Evolutionary conservation across 2,888 invertebrate genomes (phyloP), one percentile per base, ranked within the genome.

Genomic region (Aporophyla lueneburgensis): DNA sequence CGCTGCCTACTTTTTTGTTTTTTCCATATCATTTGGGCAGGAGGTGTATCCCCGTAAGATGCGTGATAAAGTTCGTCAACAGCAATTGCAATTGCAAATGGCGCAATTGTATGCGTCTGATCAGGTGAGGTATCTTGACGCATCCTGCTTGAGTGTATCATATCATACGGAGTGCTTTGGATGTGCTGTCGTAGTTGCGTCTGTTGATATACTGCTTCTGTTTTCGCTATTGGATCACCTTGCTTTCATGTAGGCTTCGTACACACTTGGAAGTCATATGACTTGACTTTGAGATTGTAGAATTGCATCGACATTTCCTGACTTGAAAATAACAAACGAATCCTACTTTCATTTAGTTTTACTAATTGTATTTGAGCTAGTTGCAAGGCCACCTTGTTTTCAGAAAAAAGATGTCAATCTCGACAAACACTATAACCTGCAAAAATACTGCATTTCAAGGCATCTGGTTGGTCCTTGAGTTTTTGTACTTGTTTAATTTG

Each of bases 21-120:
- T 95, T 96, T 96, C 95, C 96, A 96, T 96, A 95, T 97, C 95
- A 95, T 96, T 96, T 96, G 96, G 96, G 97, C 97, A 97, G 97
- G 98, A 98, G 97, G 97, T 97, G 97, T 98, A 97, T 97, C 98
- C 98, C 94, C 97, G 97, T 97, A 98, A 98, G 97, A 98, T 98
- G 98, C 98, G 98, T 96, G 98, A 98, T 97, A 97, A 98, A 97
- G 97, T 98, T 93, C 97, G 97, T 95, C 97, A 97, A 96, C 97
- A 97, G 95, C 96, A 97, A 96, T 97, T 97, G 93, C 96, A 97
- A 96, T 97, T 97, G 92, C 97, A 97, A 96, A 96, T 96, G 96
- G 96, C 96, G 94, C 96, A 96, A 94, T 96, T 96, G 94, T 96
- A 96, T 95, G 96, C 96, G 94, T 94, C 95, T 86, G 96, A 96